These are phyloP conservation scores for Pachyseris speciosa DNA, from an alignment of 64 coral and sea anemone species.

Conservation along the genomic window DNA sequence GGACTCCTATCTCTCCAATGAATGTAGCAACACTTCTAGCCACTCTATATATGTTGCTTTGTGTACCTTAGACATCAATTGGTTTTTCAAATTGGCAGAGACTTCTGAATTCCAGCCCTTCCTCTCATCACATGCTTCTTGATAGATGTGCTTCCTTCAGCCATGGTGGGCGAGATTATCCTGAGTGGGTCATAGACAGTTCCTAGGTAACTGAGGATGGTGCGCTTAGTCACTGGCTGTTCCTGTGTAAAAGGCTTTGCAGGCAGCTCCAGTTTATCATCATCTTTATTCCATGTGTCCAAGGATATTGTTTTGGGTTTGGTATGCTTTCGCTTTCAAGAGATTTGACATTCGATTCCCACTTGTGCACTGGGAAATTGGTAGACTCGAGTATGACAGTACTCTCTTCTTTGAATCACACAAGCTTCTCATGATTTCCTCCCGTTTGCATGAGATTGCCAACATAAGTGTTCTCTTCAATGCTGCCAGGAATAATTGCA, in stretches of 20 bases:
- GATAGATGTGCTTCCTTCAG: constrained; percentile 28
- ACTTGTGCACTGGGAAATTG: no score
- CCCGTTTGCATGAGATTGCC: no score
- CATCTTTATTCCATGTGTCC: constrained; percentile 30
- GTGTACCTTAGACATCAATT: constrained; percentile 35
- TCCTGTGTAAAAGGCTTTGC: neutral
- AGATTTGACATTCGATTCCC: no score
- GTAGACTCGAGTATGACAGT: no score
- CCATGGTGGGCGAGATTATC: constrained; percentile 22
- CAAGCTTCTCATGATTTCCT: no score
- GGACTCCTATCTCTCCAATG: neutral
- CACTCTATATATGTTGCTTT: neutral
- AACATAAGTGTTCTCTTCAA: no score
- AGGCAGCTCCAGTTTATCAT: constrained; percentile 18
- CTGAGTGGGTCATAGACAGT: no score
- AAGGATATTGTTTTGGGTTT: constrained; percentile 28
- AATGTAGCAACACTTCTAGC: constrained; percentile 8
- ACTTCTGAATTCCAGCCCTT: constrained; percentile 28
- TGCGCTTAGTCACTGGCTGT: constrained; percentile 16
- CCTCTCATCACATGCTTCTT: constrained; percentile 10
- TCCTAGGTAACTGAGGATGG: neutral
- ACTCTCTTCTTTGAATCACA: no score
- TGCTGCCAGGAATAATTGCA: no score
- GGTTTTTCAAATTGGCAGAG: neutral
- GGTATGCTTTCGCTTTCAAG: neutral